Base-by-base conservation (phyloP, 1,140 invertebrate species). In the Atta texana region DNA sequence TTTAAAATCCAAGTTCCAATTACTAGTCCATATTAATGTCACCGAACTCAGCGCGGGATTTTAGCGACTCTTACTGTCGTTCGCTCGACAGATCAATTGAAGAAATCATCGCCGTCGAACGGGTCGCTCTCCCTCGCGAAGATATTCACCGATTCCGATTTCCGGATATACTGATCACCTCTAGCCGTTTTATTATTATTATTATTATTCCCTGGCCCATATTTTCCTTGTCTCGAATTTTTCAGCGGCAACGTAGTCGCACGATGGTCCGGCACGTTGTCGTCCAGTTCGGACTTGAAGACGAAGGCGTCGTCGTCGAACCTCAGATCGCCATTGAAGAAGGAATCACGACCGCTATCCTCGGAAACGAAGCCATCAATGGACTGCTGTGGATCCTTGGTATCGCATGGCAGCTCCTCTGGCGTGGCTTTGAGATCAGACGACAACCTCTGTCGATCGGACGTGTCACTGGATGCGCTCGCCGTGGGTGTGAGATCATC, bases 141-240 rank as follows among this genome's bases (percentile, higher is more conserved):
- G 88, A 98, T 98, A 93, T 98, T 98, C 21, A 98, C 97, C 3
- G 98, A 98, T 92, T 98, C 97, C 0, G 98, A 98, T 94, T 98
- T 98, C 90, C 97, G 97, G 28, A 97, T 97, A 80, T 97, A 96
- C 68, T 96, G 96, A 86, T 93, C 92, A 74, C 90, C 92, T 55
- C 90, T 91, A 3, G 91, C 92, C 10, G 89, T 90, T 53, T 92
- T 93, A 49, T 93, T 91, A 44, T 90, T 89, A 14, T 87, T 93
- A 69, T 93, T 93, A 14, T 84, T 90, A n/a, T 90, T 91, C 3
- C 90, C 84, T 3, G 63, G n/a, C 0, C 90, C 78, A 74, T 94
- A 94, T 44, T 94, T 95, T 69, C 94, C 92, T 69, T 93, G 93
- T 53, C 93, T 93, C 4, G 94, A 94, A 86, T 95, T 95, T 86